Evolutionary conservation across 2,888 invertebrate genomes (phyloP).

Genomic region (Brenthis hecate): DNA sequence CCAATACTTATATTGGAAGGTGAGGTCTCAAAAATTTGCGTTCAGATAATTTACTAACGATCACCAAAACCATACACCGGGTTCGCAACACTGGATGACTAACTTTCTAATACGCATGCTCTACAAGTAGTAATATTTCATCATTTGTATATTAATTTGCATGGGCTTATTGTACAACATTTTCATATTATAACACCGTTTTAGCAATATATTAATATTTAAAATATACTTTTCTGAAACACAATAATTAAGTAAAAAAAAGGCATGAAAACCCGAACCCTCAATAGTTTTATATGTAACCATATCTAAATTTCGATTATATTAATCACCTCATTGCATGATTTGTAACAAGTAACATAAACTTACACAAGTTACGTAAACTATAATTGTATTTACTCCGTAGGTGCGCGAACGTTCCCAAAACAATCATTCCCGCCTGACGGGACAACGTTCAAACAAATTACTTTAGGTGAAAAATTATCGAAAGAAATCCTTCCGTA

Average conservation of each 20-base stretch:
- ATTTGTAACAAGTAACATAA: constrained; percentile 22
- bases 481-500: constrained; percentile 95
- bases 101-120: constrained; percentile 69
- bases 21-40: constrained; percentile 79
- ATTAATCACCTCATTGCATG: constrained; percentile 64
- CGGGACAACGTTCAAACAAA: constrained; percentile 95
- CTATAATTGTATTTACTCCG: constrained; percentile 46
- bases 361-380: background rate
- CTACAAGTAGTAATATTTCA: background rate
- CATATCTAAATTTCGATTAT: background rate
- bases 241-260: too few relatives aligned
- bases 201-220: too few relatives aligned
- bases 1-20: constrained; percentile 93
- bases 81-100: constrained; percentile 49
- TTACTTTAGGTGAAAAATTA: constrained; percentile 92
- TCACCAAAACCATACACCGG: constrained; percentile 60
- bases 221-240: too few relatives aligned
- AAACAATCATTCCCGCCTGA: constrained; percentile 96
- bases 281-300: constrained; percentile 13
- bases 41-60: constrained; percentile 72
- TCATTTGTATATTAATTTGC: constrained; percentile 49
- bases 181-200: background rate
- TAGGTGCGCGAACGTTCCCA: constrained; percentile 94
- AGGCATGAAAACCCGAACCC: too few relatives aligned
- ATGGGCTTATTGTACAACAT: constrained; percentile 48